Conservation (phyloP, 2,113 vertebrate species). For the Brachirus orientalis region DNA sequence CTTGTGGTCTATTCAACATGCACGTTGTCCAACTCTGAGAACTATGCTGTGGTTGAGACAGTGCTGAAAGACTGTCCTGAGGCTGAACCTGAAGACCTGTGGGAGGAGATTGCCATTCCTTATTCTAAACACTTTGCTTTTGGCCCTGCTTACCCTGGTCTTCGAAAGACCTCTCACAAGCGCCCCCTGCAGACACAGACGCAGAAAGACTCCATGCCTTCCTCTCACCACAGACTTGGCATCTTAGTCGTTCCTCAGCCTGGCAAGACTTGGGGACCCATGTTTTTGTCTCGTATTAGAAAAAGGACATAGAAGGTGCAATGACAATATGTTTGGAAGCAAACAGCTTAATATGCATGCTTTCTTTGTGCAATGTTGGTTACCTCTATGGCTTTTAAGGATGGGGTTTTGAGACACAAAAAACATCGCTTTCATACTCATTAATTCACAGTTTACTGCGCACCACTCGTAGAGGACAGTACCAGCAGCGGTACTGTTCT, state of each 20-base stretch:
- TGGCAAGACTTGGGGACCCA: constrained; percentile 91
- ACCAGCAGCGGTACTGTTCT: no score
- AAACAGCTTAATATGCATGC: background rate
- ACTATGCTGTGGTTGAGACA: constrained; percentile 85
- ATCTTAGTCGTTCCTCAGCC: constrained; percentile 89
- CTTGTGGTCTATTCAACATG: constrained; percentile 93
- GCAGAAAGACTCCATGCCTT: no score
- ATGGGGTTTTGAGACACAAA: no score
- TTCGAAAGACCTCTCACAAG: constrained; percentile 12
- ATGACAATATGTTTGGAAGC: background rate
- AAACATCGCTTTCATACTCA: no score
- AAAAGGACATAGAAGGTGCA: constrained; percentile 67
- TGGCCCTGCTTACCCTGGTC: constrained; percentile 51
- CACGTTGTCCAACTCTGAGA: constrained; percentile 92
- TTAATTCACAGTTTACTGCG: no score
- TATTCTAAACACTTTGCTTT: constrained; percentile 86
- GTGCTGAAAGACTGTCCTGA: constrained; percentile 81
- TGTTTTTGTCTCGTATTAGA: constrained; percentile 91
- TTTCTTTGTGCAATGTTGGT: no score
- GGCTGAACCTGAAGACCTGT: constrained; percentile 83
- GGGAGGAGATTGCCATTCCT: constrained; percentile 76
- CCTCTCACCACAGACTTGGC: constrained; percentile 75
- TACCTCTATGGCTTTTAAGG: no score
- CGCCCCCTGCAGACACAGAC: constrained; percentile 12
- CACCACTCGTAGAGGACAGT: no score